These are phyloP conservation scores for Morpho helenor DNA, from an alignment of 2,888 invertebrate species.

Conservation along the genomic window DNA sequence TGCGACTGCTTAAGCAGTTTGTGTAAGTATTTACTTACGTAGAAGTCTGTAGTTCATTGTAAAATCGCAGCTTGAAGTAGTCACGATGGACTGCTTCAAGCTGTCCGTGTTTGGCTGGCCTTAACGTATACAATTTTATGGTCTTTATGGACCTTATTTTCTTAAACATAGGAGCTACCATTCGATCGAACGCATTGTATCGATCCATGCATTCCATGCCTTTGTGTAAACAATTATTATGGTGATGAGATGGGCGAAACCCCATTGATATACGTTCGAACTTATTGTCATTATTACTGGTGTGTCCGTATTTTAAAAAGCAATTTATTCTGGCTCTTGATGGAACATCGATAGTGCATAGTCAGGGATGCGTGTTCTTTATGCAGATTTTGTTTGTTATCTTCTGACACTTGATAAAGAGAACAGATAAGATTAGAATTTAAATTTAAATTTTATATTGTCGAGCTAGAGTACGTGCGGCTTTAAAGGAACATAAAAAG, in stretches of 20 bases:
- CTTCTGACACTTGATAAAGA: constrained; percentile 4
- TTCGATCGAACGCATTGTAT: constrained; percentile 36
- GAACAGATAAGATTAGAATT: neutral
- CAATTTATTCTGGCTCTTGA: constrained; percentile 63
- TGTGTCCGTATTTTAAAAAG: constrained; percentile 65
- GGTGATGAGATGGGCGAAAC: constrained; percentile 77
- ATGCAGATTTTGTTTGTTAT: constrained; percentile 17
- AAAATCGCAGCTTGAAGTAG: too few species aligned
- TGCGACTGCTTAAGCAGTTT: too few species aligned
- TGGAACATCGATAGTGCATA: constrained; percentile 62
- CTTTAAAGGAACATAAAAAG: too few species aligned
- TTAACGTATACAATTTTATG: constrained; percentile 13
- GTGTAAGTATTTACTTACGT: too few species aligned
- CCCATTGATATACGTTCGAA: constrained; percentile 68
- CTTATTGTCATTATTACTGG: constrained; percentile 68
- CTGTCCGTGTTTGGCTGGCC: too few species aligned
- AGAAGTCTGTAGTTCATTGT: too few species aligned
- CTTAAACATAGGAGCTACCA: constrained; percentile 4
- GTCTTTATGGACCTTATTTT: constrained; percentile 15
- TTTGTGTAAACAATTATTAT: constrained; percentile 49
- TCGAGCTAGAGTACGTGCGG: too few species aligned
- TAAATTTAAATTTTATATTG: too few species aligned
- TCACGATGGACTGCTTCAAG: too few species aligned
- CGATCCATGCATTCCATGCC: constrained; percentile 32
- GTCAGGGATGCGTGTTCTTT: constrained; percentile 27